These are phyloP conservation scores for Hartigia nigra DNA, from an alignment of 2,888 invertebrate species.

Conservation along the genomic window DNA sequence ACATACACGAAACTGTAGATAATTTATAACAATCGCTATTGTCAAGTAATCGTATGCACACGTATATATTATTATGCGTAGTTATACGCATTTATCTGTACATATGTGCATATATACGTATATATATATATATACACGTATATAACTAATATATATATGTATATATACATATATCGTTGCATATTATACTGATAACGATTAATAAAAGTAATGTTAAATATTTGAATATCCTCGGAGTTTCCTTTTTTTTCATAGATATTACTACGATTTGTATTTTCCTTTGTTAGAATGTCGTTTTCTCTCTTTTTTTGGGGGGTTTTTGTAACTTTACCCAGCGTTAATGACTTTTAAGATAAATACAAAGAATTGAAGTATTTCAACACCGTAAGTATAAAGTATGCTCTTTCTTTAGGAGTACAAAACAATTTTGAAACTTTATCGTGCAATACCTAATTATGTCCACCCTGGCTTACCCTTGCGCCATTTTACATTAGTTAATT, in stretches of 20 bases:
- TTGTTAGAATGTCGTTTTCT: conserved; percentile 13
- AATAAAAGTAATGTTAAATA: conserved; percentile 62
- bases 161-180: conserved; percentile 51
- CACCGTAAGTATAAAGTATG: background rate
- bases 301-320: background rate
- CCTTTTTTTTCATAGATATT: background rate
- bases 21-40: conserved; percentile 63
- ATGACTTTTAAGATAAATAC: background rate
- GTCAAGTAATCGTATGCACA: conserved; percentile 56
- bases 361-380: background rate
- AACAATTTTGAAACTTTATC: background rate
- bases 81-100: conserved; percentile 6
- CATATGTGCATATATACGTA: conserved; percentile 5
- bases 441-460: background rate
- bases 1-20: conserved; percentile 57
- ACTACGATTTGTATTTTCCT: conserved; percentile 16
- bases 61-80: conserved; percentile 4
- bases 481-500: background rate
- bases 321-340: background rate
- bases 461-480: background rate
- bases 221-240: conserved; percentile 25
- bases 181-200: conserved; percentile 61
- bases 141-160: conserved; percentile 21
- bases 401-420: background rate
- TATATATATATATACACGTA: conserved; percentile 24